Evolutionary conservation across 2,797 vertebrate genomes (phyloP).

Genomic region (Eidolon dupreanum): DNA sequence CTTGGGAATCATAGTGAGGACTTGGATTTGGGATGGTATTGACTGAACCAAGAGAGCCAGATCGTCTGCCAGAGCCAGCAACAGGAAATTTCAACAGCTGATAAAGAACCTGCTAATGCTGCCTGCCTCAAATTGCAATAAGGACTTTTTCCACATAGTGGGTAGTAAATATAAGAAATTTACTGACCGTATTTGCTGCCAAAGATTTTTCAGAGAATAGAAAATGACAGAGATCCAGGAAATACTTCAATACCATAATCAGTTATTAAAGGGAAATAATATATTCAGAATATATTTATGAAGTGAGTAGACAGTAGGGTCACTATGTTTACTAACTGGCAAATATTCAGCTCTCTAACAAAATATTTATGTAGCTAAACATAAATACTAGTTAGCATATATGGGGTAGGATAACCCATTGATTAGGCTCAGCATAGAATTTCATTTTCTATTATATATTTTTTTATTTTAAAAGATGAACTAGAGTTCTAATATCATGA

Average conservation of each 20-base stretch:
- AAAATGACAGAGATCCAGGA: not conserved
- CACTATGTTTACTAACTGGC: not conserved
- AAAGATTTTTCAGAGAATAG: not conserved
- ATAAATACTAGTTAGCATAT: not conserved
- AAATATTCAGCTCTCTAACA: not conserved
- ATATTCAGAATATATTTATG: not conserved
- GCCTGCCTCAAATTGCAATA: not conserved
- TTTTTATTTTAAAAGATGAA: slow-evolving; percentile 13
- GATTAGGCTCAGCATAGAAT: not conserved
- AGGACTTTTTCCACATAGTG: not conserved
- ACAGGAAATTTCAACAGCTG: not conserved
- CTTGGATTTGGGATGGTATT: not conserved
- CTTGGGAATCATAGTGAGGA: not conserved
- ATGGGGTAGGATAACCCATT: not conserved
- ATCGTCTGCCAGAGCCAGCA: not conserved
- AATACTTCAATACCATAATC: not conserved
- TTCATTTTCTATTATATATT: not conserved
- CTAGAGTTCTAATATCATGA: not conserved
- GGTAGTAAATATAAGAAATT: not conserved
- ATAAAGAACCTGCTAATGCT: not conserved
- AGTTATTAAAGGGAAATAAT: not conserved
- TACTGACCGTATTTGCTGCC: not conserved
- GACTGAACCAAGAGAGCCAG: not conserved
- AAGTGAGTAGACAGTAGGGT: not conserved
- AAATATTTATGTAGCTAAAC: not conserved